Evolutionary conservation across 2,888 invertebrate species (phyloP).

Genomic region (Microctonus hyperodae): DNA sequence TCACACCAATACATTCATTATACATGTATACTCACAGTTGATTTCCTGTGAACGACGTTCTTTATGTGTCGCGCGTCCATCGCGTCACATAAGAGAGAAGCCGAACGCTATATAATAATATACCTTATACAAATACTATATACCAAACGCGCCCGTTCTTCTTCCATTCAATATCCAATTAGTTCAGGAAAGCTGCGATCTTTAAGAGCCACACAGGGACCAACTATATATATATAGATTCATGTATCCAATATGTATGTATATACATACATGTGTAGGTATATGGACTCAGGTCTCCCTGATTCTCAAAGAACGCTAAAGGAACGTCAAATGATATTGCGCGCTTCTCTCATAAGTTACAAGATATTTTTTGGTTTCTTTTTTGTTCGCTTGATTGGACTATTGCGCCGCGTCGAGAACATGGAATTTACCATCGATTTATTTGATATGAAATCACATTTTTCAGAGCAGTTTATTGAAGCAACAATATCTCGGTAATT

Average conservation of each 20-base stretch:
- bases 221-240: too few relatives aligned
- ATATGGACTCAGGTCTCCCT: too few relatives aligned
- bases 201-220: constrained; percentile 37
- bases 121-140: constrained; percentile 35
- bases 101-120: constrained; percentile 35
- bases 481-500: neutral
- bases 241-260: too few relatives aligned
- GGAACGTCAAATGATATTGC: constrained; percentile 20
- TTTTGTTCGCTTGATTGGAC: neutral
- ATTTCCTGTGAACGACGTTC: constrained; percentile 22
- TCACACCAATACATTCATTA: neutral
- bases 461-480: neutral
- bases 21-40: neutral
- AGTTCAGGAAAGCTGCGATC: constrained; percentile 53
- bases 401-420: neutral
- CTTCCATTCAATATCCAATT: constrained; percentile 49
- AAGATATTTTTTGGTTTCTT: neutral
- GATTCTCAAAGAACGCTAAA: too few relatives aligned
- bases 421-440: neutral
- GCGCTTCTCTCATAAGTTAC: constrained; percentile 18
- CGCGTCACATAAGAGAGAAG: constrained; percentile 35
- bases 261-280: constrained; percentile 7
- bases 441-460: neutral
- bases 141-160: constrained; percentile 20
- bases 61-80: constrained; percentile 25